Percentiles rank a stretch among this genome's conserved stretches.
Conservation (phyloP, 2,797 vertebrate genomes). For the Gymnothorax reevesii region DNA sequence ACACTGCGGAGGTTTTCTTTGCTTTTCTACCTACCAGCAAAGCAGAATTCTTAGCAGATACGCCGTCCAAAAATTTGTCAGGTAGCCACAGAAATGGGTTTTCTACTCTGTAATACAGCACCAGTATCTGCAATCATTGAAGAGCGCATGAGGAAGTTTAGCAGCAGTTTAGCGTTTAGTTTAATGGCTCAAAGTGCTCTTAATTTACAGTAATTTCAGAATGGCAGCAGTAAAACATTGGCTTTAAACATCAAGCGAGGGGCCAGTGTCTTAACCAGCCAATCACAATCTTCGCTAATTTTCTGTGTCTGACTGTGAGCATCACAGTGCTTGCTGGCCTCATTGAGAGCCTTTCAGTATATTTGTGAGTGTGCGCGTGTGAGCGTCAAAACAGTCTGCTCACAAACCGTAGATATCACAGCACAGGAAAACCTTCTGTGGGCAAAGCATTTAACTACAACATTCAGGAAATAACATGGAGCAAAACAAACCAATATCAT, state of each 20-base stretch:
- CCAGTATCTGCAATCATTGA: not conserved
- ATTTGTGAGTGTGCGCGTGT: not conserved
- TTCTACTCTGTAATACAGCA: not conserved
- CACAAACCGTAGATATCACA: not conserved
- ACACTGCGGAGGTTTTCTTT: not conserved
- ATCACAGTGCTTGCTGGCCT: too few species aligned
- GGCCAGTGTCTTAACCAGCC: not conserved
- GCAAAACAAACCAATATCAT: not conserved
- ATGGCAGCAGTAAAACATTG: not conserved
- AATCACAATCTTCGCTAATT: not conserved
- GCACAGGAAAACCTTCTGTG: not conserved
- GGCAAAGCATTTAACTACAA: not conserved
- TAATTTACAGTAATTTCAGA: not conserved
- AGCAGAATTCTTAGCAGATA: not conserved
- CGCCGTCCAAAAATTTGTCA: not conserved
- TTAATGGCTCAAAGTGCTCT: not conserved
- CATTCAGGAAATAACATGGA: conserved; percentile 14
- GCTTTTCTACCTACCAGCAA: not conserved
- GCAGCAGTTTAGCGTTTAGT: not conserved
- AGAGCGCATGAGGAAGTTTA: not conserved
- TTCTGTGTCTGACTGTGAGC: not conserved
- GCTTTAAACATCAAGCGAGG: too few species aligned
- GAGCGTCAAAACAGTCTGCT: not conserved
- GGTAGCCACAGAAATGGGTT: not conserved
- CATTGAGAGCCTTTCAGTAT: too few species aligned